Evolutionary conservation across 2,797 vertebrate genomes (phyloP), one percentile per base, ranked within the genome.

Genomic region (Sebastes vulpes): DNA sequence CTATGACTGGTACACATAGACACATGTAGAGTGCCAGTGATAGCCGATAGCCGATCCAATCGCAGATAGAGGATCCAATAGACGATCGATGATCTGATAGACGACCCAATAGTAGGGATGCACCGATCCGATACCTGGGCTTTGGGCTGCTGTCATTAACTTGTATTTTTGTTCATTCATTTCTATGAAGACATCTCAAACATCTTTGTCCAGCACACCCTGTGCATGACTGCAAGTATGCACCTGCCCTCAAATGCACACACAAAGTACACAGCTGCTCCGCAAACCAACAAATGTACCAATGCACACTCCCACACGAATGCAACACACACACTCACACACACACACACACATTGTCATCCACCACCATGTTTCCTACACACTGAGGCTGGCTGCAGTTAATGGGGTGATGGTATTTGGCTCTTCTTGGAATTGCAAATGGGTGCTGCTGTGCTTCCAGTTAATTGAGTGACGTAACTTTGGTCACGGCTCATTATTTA

Each of bases 401-500:
- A 46, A 64, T 54, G 38, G 21, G 18, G 26, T 21, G 31, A 28
- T 67, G 75, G 64, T 65, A 75, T 79, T 78, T 79, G 38, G 10
- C 46, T 72, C 23, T 83, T 83, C 82, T 68, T 72, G 58, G 71
- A 84, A 83, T 6, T 42, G 63, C 57, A 54, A 67, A 79, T 67
- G 60, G 53, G 28, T 52, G 71, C 70, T 32, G 67, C 58, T 84
- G 77, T 29, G 72, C 75, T 73, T 80, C 54, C 57, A 83, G 54
- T 75, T 84, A 82, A 77, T 82, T 86, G 81, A 71, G 56, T 92
- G 80, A 46, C 16, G 26, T 74, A 85, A 89, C 81, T 79, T 70
- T 78, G 61, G 72, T 84, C 78, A 83, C 1, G 16, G 76, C 42
- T 88, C 76, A 80, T 91, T 90, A 86, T 89, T 81, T 83, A 84